Percentiles rank a stretch among this genome's conserved stretches.
Conservation (phyloP, 1,140 invertebrate species). For the Caenorhabditis latens region DNA sequence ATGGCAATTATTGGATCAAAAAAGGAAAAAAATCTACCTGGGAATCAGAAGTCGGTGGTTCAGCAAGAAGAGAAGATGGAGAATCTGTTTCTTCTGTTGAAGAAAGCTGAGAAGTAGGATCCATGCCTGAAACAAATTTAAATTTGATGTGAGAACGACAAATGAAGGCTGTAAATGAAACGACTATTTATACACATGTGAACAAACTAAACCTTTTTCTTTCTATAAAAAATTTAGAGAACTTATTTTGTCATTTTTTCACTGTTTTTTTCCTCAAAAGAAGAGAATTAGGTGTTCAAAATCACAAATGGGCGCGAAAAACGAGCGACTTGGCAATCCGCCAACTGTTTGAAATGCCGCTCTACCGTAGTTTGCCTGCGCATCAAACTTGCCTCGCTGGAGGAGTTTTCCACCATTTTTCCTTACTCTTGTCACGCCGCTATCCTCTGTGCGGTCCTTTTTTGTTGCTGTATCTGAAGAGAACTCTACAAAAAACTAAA, state of each 20-base stretch:
- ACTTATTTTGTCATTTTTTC: neutral
- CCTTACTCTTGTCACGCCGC: constrained; percentile 57
- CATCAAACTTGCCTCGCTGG: constrained; percentile 22
- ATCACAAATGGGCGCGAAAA: constrained; percentile 15
- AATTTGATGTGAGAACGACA: neutral
- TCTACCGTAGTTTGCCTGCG: constrained; percentile 40
- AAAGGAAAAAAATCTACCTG: neutral
- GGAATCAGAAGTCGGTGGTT: neutral
- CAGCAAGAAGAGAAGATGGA: neutral
- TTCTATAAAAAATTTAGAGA: too few species aligned
- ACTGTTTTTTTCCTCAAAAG: too few species aligned
- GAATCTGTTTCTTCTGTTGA: constrained; percentile 28
- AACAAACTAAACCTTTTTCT: too few species aligned
- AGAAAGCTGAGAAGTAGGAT: neutral
- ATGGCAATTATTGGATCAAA: neutral
- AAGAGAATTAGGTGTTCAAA: neutral
- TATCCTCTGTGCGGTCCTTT: constrained; percentile 64
- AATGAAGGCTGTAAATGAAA: neutral
- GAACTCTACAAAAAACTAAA: constrained; percentile 56
- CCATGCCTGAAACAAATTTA: neutral
- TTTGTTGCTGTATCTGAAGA: constrained; percentile 43
- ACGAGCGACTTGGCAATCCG: neutral
- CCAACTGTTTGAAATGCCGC: constrained; percentile 38
- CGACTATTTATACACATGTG: too few species aligned
- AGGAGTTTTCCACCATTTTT: constrained; percentile 16